Base-by-base conservation (phyloP, 2,888 invertebrate genomes). In the Dorcus hopei region DNA sequence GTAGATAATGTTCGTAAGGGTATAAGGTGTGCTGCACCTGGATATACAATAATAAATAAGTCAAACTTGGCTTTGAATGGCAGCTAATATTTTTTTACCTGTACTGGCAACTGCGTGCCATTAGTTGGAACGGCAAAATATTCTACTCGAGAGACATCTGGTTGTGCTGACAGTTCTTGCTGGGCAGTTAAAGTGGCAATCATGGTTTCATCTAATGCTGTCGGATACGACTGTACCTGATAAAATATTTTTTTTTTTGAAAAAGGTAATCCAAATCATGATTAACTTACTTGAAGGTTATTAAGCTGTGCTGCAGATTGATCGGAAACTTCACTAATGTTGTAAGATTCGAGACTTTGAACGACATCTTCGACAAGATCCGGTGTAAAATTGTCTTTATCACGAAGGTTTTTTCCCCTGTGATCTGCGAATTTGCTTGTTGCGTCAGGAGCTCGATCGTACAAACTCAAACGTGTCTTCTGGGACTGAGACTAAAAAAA, bases 301-400 rank as follows among this genome's bases (percentile, higher is more conserved):
- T 74, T 69, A 39, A 52, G 64, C 52, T 74, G 72, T 52, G 68
- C 63, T 59, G 78, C 74, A 78, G 80, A 79, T 62, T 73, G 73
- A 66, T 80, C 79, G 49, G 79, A 76, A 52, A 80, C 77, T 67
- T 83, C 82, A 56, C 80, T 80, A 49, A 82, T 76, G 67, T 77
- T 81, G 63, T 83, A 81, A n/a, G 81, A 77, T 65, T 83, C 82
- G 56, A 83, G 65, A 19, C 75, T 74, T 65, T 77, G 75, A 38
- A 77, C 76, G 16, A 78, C 75, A 65, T 79, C 79, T 61, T 79
- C 79, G 47, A 76, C 76, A 33, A 72, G 66, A 19, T 67, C 65
- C 39, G 62, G 51, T 6, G 74, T 66, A 61, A 74, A 74, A 63
- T 61, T 59, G 43, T 75, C 75, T 65, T 75, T 73, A 33, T 74